phyloP scores from a whole-genome alignment of 2,888 invertebrate genomes.

The Lycia hirtaria region DNA sequence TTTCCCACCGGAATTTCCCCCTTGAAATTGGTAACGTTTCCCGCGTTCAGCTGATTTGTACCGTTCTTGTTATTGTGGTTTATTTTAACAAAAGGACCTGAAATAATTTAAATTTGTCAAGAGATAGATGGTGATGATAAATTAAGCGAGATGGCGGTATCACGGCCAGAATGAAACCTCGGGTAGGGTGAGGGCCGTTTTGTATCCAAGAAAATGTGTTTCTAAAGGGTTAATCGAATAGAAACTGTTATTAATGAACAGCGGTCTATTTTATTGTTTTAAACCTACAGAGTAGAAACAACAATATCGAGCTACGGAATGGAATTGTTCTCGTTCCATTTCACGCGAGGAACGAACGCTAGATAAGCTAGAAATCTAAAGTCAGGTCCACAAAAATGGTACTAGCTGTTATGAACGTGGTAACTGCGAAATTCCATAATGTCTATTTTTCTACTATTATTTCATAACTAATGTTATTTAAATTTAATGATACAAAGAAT shows the following conservation, averaged over 20 bases:
- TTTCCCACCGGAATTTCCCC: constrained; percentile 78
- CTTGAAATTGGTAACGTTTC: constrained; percentile 76
- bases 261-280: constrained; percentile 12
- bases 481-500: no score
- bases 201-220: constrained; percentile 36
- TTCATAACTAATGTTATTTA: no score
- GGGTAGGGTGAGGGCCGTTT: constrained; percentile 48
- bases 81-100: constrained; percentile 67
- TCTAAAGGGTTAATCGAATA: constrained; percentile 27
- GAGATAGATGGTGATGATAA: constrained; percentile 60
- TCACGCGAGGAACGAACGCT: constrained; percentile 10
- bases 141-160: constrained; percentile 53
- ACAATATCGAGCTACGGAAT: constrained; percentile 14
- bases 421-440: no score
- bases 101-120: constrained; percentile 68
- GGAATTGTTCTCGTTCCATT: constrained; percentile 5
- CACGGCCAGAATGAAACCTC: constrained; percentile 43
- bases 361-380: constrained; percentile 12
- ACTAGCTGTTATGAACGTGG: no score
- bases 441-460: no score
- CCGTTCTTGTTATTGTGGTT: constrained; percentile 69
- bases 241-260: constrained; percentile 27
- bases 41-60: constrained; percentile 78
- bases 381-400: no score
- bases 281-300: constrained; percentile 6